Evolutionary conservation across 2,797 vertebrate genomes (phyloP), one percentile per base, ranked within the genome.

Genomic region (Astyanax mexicanus): DNA sequence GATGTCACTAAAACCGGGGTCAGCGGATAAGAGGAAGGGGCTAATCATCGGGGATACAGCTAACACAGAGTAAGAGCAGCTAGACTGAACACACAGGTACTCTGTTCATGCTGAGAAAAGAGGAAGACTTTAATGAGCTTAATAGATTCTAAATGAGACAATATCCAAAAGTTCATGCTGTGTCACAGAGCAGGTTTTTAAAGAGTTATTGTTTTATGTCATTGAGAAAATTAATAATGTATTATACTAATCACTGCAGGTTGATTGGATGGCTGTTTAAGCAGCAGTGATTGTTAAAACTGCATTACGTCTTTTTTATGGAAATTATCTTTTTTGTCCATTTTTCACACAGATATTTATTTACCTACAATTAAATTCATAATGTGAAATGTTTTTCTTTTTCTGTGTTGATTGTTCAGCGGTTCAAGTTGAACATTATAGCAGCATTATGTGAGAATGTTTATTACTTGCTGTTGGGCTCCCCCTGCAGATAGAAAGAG

Each of bases 1-100:
- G 73, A 81, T 79, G 79, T 81, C 73, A 81, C 61, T 64, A 37
- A 52, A 66, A 40, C 77, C 49, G 25, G 69, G 69, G 67, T 67
- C 74, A 71, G 58, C 73, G 51, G 69, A 76, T 54, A 23, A 58
- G 64, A 76, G 64, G 64, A 75, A 80, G 73, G 67, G 70, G 58
- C 64, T 67, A 71, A 80, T 78, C 77, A 80, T 57, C 62, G 37
- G 57, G 47, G 49, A 62, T 77, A 54, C 61, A 80, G 72, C 69
- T 19, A 61, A n/a, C 1, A 8, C 58, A 61, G 23, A 38, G 29
- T 58, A 13, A 58, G n/a, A 42, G 23, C 61, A 64, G 35, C 23
- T 8, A 10, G n/a, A 62, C 10, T 65, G 3, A 45, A 25, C 2
- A 45, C 44, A 45, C 44, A 45, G 19, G 21, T 23, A 1, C n/a